Evolutionary conservation across 2,113 vertebrate genomes (phyloP), one percentile per base, ranked within the genome.

Genomic region (Benitochromis conjunctus): DNA sequence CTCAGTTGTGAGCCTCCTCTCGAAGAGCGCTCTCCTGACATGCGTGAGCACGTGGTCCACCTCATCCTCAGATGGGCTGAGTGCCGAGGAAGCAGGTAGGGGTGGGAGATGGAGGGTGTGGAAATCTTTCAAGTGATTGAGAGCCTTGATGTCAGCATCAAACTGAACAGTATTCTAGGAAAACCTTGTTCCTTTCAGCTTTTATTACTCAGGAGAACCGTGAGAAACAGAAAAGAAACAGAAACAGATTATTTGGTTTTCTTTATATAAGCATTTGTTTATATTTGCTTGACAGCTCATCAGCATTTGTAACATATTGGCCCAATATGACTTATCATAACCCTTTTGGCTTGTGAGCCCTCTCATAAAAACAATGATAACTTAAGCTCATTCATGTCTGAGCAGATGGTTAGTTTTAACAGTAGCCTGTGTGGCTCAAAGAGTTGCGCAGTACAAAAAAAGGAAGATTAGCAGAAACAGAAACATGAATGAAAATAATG

Each of bases 141-240:
- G 57, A 82, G 91, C 55, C 54, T 87, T 90, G 78, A 76, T 83
- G 77, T 91, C 85, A 80, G 86, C 66, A 29, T 64, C 10, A 76
- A 46, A 57, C 21, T 16, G 79, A 82, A 74, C 54, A 83, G 80
- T 80, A 80, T 62, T 79, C 79, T 55, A 86, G 79, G 76, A 34
- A 71, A 82, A 88, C 18, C 64, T 66, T 46, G 86, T 48, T 56
- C 21, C 60, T 18, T 24, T 66, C 5, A 21, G 9, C 3, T 5
- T 24, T 2, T 38, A 56, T 51, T 7, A 57, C 14, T 38, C 71
- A 2, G 19, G 29, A 79, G 53, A 64, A 57, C 43, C 62, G 18
- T 41, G 78, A 83, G 46, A 69, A 69, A 80, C 26, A 51, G 41
- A 12, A 36, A 38, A 80, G 26, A 21, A 56, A n/a, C n/a, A n/a